Conservation (phyloP, 2,888 invertebrate genomes). For the Mycalesis mineus region DNA sequence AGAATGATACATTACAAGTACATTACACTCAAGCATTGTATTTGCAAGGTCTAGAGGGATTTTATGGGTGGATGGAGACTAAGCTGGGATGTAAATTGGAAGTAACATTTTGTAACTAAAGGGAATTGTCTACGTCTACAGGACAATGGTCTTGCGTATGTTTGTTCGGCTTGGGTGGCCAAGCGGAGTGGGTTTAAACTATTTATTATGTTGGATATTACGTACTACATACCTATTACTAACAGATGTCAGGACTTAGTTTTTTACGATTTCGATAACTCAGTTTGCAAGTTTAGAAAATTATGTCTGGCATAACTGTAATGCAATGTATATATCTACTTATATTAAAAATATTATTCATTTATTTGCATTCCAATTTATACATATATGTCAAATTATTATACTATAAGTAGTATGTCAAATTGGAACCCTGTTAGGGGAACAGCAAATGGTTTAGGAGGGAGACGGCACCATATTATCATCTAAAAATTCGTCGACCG, state of each 20-base stretch:
- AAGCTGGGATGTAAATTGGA: conserved; percentile 9
- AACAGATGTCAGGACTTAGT: not conserved
- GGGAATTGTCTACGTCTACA: conserved; percentile 37
- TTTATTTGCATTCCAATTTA: too few species aligned
- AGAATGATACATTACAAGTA: not conserved
- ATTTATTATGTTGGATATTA: conserved; percentile 20
- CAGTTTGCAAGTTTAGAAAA: not conserved
- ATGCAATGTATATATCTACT: too few species aligned
- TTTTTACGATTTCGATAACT: not conserved
- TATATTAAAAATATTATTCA: too few species aligned
- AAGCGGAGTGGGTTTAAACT: conserved; percentile 35
- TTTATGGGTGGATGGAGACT: not conserved
- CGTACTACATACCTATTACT: conserved; percentile 2
- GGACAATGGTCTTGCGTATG: conserved; percentile 40
- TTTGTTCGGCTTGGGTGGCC: conserved; percentile 49
- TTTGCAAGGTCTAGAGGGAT: not conserved
- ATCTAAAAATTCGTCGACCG: too few species aligned
- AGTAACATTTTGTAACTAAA: conserved; percentile 27
- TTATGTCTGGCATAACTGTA: not conserved
- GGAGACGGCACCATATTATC: too few species aligned
- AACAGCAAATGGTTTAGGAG: too few species aligned
- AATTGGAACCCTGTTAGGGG: too few species aligned
- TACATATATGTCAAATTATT: too few species aligned
- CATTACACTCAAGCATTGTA: not conserved
- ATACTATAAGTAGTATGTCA: too few species aligned